Conservation (phyloP, 2,113 vertebrate species). For the Spheniscus mendiculus region DNA sequence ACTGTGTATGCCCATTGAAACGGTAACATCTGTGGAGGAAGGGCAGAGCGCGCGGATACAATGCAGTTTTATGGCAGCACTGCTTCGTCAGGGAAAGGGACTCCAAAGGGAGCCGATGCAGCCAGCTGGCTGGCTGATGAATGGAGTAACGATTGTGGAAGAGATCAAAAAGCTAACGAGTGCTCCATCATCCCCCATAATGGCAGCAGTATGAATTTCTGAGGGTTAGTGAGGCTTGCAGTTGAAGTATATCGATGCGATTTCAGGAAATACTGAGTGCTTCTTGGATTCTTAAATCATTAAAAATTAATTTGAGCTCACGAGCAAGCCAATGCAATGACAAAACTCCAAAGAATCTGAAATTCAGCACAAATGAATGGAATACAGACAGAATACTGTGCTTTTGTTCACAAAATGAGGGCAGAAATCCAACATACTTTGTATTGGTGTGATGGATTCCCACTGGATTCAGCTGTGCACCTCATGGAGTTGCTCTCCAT, state of each 20-base stretch:
- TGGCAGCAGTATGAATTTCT: neutral
- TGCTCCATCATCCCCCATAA: neutral
- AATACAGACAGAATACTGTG: neutral
- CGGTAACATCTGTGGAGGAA: constrained; percentile 60
- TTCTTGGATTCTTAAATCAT: neutral
- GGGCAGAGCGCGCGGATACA: constrained; percentile 13
- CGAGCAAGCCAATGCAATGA: neutral
- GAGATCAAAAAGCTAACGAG: constrained; percentile 20
- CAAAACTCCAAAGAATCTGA: neutral
- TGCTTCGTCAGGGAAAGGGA: constrained; percentile 59
- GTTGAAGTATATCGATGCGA: neutral
- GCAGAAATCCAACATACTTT: neutral
- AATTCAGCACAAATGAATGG: neutral
- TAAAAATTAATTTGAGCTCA: neutral
- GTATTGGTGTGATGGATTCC: neutral
- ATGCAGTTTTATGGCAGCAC: constrained; percentile 52
- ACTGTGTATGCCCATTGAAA: constrained; percentile 55
- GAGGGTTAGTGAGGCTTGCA: neutral
- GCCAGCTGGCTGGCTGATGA: constrained; percentile 42
- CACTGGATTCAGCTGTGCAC: neutral
- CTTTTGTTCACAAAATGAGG: neutral
- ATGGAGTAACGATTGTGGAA: neutral
- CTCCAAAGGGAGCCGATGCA: constrained; percentile 22
- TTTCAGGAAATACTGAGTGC: neutral
- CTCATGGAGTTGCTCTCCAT: neutral